A percentile compares a stretch with the other conserved stretches of the same genome.
Conservation (phyloP, 2,888 invertebrate species). For the Dryomyza anilis region DNA sequence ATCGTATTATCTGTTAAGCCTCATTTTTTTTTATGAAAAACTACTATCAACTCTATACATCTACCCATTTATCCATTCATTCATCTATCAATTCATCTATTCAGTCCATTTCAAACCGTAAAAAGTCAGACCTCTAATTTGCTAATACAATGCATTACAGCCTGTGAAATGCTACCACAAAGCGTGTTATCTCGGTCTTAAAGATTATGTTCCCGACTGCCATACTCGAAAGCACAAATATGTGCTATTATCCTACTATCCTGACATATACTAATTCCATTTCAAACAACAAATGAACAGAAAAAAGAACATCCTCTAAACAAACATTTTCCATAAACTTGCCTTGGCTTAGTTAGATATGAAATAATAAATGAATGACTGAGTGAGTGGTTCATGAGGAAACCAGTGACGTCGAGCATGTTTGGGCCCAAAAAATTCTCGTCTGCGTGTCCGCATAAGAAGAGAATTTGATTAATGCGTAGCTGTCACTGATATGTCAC, state of each 20-base stretch:
- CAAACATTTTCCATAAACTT: neutral
- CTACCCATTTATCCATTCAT: neutral
- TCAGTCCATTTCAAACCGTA: neutral
- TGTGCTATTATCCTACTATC: slow-evolving; percentile 13
- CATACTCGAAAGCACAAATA: neutral
- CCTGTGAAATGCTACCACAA: slow-evolving; percentile 9
- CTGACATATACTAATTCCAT: slow-evolving; percentile 19
- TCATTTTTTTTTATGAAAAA: too few species aligned
- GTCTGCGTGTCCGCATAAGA: slow-evolving; percentile 45
- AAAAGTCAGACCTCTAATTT: slow-evolving; percentile 27
- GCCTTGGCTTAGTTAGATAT: too few species aligned
- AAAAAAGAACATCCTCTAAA: neutral
- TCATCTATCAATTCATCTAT: neutral
- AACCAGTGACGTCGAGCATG: too few species aligned
- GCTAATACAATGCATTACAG: slow-evolving; percentile 19
- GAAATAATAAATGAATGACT: too few species aligned
- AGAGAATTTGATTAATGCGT: slow-evolving; percentile 63
- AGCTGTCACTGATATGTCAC: slow-evolving; percentile 64
- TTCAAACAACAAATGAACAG: too few species aligned
- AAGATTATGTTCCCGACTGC: slow-evolving; percentile 10
- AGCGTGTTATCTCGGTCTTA: slow-evolving; percentile 3
- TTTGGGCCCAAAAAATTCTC: too few species aligned
- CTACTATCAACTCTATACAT: neutral
- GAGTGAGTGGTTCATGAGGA: too few species aligned
- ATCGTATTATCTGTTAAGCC: too few species aligned